Evolutionary conservation across 2,888 invertebrate species (phyloP).

Genomic region (Ypsolopha scabrella): DNA sequence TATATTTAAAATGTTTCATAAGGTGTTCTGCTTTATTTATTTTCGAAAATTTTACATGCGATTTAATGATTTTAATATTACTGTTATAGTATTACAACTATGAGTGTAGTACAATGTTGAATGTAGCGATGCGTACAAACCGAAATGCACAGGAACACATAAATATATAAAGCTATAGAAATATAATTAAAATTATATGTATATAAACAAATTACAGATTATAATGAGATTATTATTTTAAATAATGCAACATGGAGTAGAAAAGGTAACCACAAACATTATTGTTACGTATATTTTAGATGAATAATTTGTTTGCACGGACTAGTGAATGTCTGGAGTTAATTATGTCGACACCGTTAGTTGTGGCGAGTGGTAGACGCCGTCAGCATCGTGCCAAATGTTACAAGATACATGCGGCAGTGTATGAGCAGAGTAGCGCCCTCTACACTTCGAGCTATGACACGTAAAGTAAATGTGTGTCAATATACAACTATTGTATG

Average conservation of each 20-base stretch:
- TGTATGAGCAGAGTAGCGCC: too few relatives aligned
- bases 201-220: constrained; percentile 3
- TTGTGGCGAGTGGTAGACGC: too few relatives aligned
- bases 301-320: too few relatives aligned
- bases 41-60: constrained; percentile 8
- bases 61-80: constrained; percentile 17
- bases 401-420: too few relatives aligned
- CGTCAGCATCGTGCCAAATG: too few relatives aligned
- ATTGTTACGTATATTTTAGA: background rate
- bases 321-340: too few relatives aligned
- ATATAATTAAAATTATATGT: constrained; percentile 14
- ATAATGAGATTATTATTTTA: constrained; percentile 15
- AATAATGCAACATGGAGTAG: constrained; percentile 13
- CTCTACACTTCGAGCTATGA: too few relatives aligned
- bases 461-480: too few relatives aligned
- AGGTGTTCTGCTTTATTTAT: constrained; percentile 20
- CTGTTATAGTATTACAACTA: background rate
- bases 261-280: background rate
- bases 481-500: too few relatives aligned
- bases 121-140: constrained; percentile 11
- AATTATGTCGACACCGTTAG: too few relatives aligned
- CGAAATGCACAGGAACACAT: constrained; percentile 12
- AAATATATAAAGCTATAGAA: constrained; percentile 9
- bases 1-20: constrained; percentile 9
- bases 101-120: constrained; percentile 33